phyloP scores from a whole-genome alignment of 1,140 invertebrate genomes.

The Drosophila arizonae region DNA sequence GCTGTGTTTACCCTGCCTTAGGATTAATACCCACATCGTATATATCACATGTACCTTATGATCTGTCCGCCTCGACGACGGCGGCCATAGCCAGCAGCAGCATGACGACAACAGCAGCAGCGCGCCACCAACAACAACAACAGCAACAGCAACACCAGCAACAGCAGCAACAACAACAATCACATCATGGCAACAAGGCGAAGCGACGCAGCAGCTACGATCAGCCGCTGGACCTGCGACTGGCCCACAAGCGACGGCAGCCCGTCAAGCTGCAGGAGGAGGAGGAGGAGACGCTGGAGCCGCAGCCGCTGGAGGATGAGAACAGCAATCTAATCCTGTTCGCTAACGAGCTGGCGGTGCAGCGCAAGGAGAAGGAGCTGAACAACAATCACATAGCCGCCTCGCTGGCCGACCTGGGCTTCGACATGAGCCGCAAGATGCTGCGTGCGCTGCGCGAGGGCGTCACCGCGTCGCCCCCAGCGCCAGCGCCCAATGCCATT shows the following conservation, averaged over 20 bases:
- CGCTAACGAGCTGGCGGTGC: slow-evolving; percentile 53
- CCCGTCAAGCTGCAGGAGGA: slow-evolving; percentile 42
- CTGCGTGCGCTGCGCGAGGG: slow-evolving; percentile 62
- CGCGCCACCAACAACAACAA: slow-evolving; percentile 37
- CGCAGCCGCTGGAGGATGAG: slow-evolving; percentile 61
- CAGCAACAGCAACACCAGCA: slow-evolving; percentile 30
- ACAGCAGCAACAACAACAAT: slow-evolving; percentile 40
- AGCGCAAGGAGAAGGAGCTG: slow-evolving; percentile 73
- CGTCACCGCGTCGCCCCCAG: slow-evolving; percentile 29
- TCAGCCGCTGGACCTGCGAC: slow-evolving; percentile 91
- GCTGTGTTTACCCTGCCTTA: slow-evolving; percentile 87
- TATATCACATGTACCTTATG: slow-evolving; percentile 83
- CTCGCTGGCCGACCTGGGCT: slow-evolving; percentile 67
- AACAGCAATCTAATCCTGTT: slow-evolving; percentile 68
- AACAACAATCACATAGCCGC: slow-evolving; percentile 74
- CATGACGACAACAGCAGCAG: slow-evolving; percentile 44
- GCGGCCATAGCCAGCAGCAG: slow-evolving; percentile 45
- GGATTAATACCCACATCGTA: slow-evolving; percentile 84
- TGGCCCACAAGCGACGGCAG: slow-evolving; percentile 88
- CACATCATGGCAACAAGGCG: slow-evolving; percentile 54
- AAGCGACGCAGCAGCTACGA: slow-evolving; percentile 84
- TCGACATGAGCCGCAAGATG: slow-evolving; percentile 74
- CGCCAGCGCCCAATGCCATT: slow-evolving; percentile 81
- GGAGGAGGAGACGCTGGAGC: slow-evolving; percentile 21
- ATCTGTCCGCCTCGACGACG: slow-evolving; percentile 79